Evolutionary conservation across 2,888 invertebrate genomes (phyloP), one percentile per base, ranked within the genome.

Genomic region (Gryllus longicercus): DNA sequence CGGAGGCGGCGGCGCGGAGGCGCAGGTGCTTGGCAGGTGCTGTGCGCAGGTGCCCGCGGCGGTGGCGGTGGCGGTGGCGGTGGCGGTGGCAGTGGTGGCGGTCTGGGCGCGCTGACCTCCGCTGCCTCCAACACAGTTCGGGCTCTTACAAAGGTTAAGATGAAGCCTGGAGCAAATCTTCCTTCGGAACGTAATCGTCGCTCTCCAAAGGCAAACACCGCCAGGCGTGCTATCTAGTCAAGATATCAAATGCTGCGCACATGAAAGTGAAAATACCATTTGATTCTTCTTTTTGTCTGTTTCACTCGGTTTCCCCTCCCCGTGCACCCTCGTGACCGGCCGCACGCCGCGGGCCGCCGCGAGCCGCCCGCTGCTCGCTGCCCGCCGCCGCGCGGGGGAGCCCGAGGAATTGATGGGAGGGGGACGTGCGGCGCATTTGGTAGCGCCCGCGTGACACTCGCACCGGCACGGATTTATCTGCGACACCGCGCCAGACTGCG

Each of bases 1-100:
- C 16, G 51, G 16, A 16, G 16, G 51, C 16, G 63, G 63, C 63
- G 12, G 63, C 63, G 63, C 16, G 63, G 63, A 18, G 63, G n/a
- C n/a, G 63, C 63, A 63, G 63, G 63, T 63, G 63, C 63, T 63
- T 63, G 63, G 63, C 63, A 63, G 63, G 63, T 63, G 63, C 63
- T 63, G 16, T 1, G 14, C n/a, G 63, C 63, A 63, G 63, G 16
- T 63, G 63, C 63, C 63, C 63, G 63, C 63, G 63, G 63, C 63
- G 16, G 63, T 18, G 63, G 63, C 63, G 63, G 18, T 12, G 12
- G 12, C 14, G 51, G 51, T 18, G 51, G 12, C 18, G 51, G 2
- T 16, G 63, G 16, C 18, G 63, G 16, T 5, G 2, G 63, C 63
- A 5, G 63, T 2, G 63, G 63, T n/a, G 63, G 63, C 63, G 63